Evolutionary conservation across 2,888 invertebrate genomes (phyloP), one percentile per base, ranked within the genome.

Genomic region (Pocota personata): DNA sequence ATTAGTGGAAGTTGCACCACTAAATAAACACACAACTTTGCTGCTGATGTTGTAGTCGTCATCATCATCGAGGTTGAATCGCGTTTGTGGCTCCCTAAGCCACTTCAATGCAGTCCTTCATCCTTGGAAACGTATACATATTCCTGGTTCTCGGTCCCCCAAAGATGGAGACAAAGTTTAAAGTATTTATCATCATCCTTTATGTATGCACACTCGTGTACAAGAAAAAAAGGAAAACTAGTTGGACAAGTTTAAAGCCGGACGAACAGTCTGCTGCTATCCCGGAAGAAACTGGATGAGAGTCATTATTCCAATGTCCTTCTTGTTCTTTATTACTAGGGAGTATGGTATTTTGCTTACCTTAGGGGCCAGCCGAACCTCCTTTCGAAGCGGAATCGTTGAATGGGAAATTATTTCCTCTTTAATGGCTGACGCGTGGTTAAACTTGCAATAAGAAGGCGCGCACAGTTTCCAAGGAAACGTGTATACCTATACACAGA

Each of bases 381-480:
- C 60, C 48, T 19, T 4, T 21, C 14, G 37, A 58, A 21, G 55
- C 35, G 71, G 62, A 76, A 35, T 71, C 76, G 57, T 67, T 76
- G 76, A 82, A 86, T 82, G 77, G 60, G 66, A 82, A 86, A 77
- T 76, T 82, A 80, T 82, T 86, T 82, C 71, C 82, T 82, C 72
- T 50, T 62, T 76, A 76, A 76, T 77, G 72, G 71, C 62, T 55
- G 60, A 77, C 76, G 67, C 72, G 82, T 79, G 79, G 79, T 64
- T 57, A 72, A 72, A 79, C 79, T 72, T 71, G 78, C 52, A 78
- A 78, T 60, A 55, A 27, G 69, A 19, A 62, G 16, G 35, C 48
- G 72, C 24, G 6, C 40, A 50, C 46, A 46, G 19, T n/a, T 62
- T 50, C 35, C 46, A 50, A 16, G 27, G 40, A 52, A n/a, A 50